phyloP scores from a whole-genome alignment of 2,797 vertebrate species.

The Lagocephalus sceleratus region DNA sequence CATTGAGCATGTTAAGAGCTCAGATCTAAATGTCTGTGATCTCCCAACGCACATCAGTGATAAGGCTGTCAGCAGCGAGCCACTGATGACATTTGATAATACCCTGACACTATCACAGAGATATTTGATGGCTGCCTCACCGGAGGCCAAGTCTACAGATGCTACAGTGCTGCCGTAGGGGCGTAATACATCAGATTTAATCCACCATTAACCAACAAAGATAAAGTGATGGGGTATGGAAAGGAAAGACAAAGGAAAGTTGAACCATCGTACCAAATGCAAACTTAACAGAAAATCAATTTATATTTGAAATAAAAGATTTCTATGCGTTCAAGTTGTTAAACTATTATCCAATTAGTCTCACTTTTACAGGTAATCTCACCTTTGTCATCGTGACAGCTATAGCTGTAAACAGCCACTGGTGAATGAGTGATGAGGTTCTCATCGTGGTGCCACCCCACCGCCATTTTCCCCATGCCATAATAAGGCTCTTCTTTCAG shows the following conservation, averaged over 20 bases:
- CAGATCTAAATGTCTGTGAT: conserved; percentile 68
- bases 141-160: conserved; percentile 69
- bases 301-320: conserved; percentile 8
- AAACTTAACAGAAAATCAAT: neutral
- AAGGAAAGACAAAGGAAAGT: conserved; percentile 24
- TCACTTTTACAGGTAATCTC: conserved; percentile 21
- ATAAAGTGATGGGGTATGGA: conserved; percentile 55
- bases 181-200: conserved; percentile 62
- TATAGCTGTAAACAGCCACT: conserved; percentile 93
- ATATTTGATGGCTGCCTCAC: conserved; percentile 69
- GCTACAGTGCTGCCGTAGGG: conserved; percentile 49
- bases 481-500: conserved; percentile 96
- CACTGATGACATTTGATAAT: conserved; percentile 76
- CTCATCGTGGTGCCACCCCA: conserved; percentile 98
- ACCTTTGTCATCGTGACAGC: conserved; percentile 78
- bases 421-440: conserved; percentile 88
- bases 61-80: conserved; percentile 68
- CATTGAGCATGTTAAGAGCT: conserved; percentile 61
- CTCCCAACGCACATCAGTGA: conserved; percentile 55
- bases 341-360: neutral
- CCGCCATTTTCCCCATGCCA: conserved; percentile 96
- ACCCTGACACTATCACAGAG: conserved; percentile 70
- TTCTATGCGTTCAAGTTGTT: conserved; percentile 1
- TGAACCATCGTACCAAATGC: conserved; percentile 1
- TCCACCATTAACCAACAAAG: conserved; percentile 52